Conservation (phyloP, 2,113 vertebrate genomes). For the Gymnogyps californianus region DNA sequence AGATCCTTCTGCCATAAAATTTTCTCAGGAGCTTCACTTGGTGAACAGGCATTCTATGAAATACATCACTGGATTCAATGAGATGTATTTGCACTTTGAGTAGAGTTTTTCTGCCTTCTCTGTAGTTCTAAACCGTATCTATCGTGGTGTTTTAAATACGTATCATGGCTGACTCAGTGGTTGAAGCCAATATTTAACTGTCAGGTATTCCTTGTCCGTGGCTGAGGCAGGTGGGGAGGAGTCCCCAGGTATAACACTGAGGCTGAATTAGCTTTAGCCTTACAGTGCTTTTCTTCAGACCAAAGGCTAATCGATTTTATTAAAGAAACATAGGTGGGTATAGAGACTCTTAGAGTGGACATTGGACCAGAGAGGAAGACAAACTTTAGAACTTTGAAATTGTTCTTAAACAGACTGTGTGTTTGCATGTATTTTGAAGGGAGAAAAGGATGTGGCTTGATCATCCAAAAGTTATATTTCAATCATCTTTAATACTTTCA, state of each 20-base stretch:
- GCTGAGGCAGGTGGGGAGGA: not conserved
- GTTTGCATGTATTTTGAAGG: not conserved
- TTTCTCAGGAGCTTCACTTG: not conserved
- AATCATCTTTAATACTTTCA: not conserved
- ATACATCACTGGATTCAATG: not conserved
- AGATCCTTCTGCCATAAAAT: not conserved
- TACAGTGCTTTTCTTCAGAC: not conserved
- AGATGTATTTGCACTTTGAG: not conserved
- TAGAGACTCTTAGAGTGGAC: not conserved
- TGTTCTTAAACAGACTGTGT: not conserved
- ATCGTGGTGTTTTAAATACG: not conserved
- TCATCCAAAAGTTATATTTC: not conserved
- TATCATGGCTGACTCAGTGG: accelerated
- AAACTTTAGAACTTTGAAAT: not conserved
- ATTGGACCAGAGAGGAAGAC: not conserved
- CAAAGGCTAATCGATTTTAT: not conserved
- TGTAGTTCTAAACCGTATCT: not conserved
- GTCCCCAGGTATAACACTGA: not conserved
- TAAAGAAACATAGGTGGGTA: not conserved
- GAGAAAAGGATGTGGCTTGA: not conserved
- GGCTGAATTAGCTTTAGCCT: not conserved
- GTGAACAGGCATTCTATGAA: not conserved
- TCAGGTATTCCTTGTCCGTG: not conserved
- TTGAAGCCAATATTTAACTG: not conserved
- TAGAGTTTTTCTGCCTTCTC: not conserved